Base-by-base conservation (phyloP, 2,888 invertebrate species). In the Girardia tigrina region DNA sequence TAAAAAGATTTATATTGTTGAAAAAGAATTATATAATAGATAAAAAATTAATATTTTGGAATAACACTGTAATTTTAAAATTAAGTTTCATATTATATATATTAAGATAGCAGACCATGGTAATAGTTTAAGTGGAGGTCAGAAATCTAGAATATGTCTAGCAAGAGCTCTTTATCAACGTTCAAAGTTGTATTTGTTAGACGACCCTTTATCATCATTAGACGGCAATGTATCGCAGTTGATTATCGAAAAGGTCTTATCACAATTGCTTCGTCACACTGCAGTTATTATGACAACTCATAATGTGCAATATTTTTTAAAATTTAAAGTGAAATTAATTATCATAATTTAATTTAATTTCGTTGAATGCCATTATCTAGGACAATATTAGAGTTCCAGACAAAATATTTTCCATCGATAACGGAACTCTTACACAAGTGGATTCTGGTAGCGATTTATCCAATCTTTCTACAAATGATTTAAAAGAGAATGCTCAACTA, bases 161-260 rank as follows among this genome's bases (percentile, higher is more conserved):
- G 87, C 87, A n/a, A 81, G 87, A 77, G 86, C 86, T 42, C 80
- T 86, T 0, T 97, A 97, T 83, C 94, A 93, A 86, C 86, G 88
- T 78, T 87, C 87, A 79, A 83, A 84, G 84, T 89, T 94, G 78
- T 95, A 94, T 84, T 85, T 98, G 1, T 84, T 98, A 80, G 97
- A 98, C 85, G 97, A 98, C 83, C 89, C 95, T 71, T 86, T 97
- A 74, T 89, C 94, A 2, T 90, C 94, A 4, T 20, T 73, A 12
- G 36, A 36, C 16, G 8, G 8, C 23, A 70, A 70, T 70, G 26
- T 70, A 12, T 8, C 20, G 8, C 8, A 36, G 8, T 36, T 36
- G 16, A 36, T 36, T 12, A 36, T 36, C 8, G 36, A 36, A 36
- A 36, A 36, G 8, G 36, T 36, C 36, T 12, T 36, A 36, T 36